These are phyloP conservation scores for Calameuta pallipes DNA, from an alignment of 2,888 invertebrate species.

Conservation along the genomic window DNA sequence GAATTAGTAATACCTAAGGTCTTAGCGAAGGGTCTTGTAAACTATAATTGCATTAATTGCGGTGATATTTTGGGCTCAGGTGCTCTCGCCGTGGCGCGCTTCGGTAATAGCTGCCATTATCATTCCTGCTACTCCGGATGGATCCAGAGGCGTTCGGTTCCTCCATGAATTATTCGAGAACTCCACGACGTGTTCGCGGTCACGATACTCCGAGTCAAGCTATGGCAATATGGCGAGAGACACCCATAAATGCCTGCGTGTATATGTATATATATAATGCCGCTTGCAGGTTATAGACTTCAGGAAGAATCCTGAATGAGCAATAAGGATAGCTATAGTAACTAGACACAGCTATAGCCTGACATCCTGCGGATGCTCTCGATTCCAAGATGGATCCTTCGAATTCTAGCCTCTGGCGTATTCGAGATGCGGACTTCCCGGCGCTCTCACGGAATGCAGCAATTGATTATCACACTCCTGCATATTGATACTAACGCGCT, in stretches of 20 bases:
- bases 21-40: conserved; percentile 60
- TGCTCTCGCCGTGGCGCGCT: conserved; percentile 57
- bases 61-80: conserved; percentile 65
- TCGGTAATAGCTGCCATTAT: conserved; percentile 65
- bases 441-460: conserved; percentile 59
- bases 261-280: not conserved
- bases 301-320: not conserved
- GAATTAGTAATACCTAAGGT: conserved; percentile 52
- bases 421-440: conserved; percentile 46
- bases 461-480: conserved; percentile 62
- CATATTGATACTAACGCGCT: conserved; percentile 55
- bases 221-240: not conserved
- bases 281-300: not conserved
- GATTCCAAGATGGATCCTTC: not conserved
- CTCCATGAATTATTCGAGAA: not conserved
- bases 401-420: conserved; percentile 31
- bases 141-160: not conserved
- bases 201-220: not conserved
- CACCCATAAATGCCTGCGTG: not conserved
- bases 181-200: not conserved
- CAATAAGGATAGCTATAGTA: not conserved
- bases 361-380: not conserved
- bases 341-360: not conserved
- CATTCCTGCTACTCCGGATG: conserved; percentile 40
- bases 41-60: conserved; percentile 66